phyloP scores from a whole-genome alignment of 64 coral and sea anemone genomes.

The Stichodactyla mertensii region DNA sequence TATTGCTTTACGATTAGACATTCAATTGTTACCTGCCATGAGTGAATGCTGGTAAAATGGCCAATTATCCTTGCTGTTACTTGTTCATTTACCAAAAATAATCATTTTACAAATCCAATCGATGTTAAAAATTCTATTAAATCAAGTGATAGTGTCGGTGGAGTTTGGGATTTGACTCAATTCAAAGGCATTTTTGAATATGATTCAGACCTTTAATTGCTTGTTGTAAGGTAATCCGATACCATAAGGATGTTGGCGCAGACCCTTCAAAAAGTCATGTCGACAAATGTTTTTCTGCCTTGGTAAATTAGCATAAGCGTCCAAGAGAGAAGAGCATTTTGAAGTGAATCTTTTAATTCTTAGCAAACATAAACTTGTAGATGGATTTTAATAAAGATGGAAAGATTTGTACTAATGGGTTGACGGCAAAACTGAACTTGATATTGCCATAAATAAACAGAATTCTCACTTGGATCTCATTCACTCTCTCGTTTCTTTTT shows the following conservation, averaged over 20 bases:
- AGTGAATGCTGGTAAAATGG: slow-evolving; percentile 5
- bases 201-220: neutral
- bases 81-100: slow-evolving; percentile 5
- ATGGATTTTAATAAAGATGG: slow-evolving; percentile 21
- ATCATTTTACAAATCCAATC: neutral
- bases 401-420: slow-evolving; percentile 8
- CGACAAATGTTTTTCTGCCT: slow-evolving; percentile 11
- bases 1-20: neutral
- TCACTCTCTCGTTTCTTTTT: neutral
- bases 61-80: neutral
- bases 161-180: neutral
- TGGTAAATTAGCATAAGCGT: slow-evolving; percentile 25
- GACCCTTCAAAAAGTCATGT: neutral
- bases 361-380: slow-evolving; percentile 27
- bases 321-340: slow-evolving; percentile 18
- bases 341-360: slow-evolving; percentile 18
- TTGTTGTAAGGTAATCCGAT: slow-evolving; percentile 18
- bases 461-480: neutral
- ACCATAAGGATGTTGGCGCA: neutral
- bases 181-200: neutral
- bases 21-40: neutral
- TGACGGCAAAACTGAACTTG: neutral
- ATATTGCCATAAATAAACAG: slow-evolving; percentile 10
- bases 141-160: neutral
- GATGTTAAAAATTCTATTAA: neutral